These are phyloP conservation scores for Neosalanx taihuensis DNA, from an alignment of 2,797 vertebrate genomes.

Conservation along the genomic window DNA sequence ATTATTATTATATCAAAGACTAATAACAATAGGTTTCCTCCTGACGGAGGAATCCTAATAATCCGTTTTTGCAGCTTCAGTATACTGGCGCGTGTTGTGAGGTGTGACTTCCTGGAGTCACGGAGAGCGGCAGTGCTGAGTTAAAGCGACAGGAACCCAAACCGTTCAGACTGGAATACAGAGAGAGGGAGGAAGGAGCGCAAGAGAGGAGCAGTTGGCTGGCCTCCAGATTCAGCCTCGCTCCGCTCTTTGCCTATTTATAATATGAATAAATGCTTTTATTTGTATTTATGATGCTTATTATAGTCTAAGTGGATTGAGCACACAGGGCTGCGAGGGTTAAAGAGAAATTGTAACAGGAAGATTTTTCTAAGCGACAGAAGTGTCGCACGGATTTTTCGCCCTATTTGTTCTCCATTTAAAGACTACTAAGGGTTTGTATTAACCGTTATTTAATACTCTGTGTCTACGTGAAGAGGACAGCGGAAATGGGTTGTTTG, in stretches of 20 bases:
- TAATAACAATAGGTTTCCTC: too few species aligned
- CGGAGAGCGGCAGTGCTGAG: slow-evolving; percentile 79
- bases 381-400: slow-evolving; percentile 42
- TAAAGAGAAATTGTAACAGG: slow-evolving; percentile 33
- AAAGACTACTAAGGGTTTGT: slow-evolving; percentile 20
- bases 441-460: slow-evolving; percentile 27
- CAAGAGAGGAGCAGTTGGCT: slow-evolving; percentile 63
- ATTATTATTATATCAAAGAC: not conserved
- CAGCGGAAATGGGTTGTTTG: slow-evolving; percentile 87
- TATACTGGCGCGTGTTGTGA: not conserved
- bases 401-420: slow-evolving; percentile 26
- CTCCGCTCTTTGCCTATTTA: slow-evolving; percentile 42
- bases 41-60: too few species aligned
- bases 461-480: slow-evolving; percentile 33
- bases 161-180: slow-evolving; percentile 71
- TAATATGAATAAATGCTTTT: slow-evolving; percentile 27
- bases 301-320: slow-evolving; percentile 38
- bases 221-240: slow-evolving; percentile 66
- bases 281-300: slow-evolving; percentile 42
- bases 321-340: slow-evolving; percentile 25
- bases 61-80: not conserved
- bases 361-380: slow-evolving; percentile 30
- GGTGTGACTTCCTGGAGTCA: slow-evolving; percentile 69
- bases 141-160: slow-evolving; percentile 69
- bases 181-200: slow-evolving; percentile 63